Base-by-base conservation (phyloP, 2,797 vertebrate genomes). In the Spheniscus humboldti region DNA sequence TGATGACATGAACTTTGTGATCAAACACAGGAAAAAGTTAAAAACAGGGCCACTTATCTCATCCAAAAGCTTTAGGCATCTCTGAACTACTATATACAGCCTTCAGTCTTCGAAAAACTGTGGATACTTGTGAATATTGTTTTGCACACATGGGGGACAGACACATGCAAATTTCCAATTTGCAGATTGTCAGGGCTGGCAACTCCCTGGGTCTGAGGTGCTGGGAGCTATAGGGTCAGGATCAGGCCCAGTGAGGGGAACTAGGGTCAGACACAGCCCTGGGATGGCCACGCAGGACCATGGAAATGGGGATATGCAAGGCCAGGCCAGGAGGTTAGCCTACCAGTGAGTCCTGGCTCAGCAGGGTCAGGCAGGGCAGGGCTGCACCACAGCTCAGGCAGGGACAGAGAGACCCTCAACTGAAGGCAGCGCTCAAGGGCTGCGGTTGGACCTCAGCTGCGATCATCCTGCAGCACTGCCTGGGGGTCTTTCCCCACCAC, bases 281-380 rank as follows among this genome's bases (percentile, higher is more conserved):
- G 53, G 7, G 2, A 41, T 9, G 8, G 6, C 10, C 11, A 10
- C 0, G 1, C 8, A 72, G 12, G 7, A 7, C 27, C 37, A 10
- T 0, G 0, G 5, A 37, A 7, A 16, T 14, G 13, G 13, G 17
- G 7, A 2, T 71, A 8, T 39, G 8, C 20, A 37, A 56, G 27
- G 23, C 7, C 20, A 72, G 18, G 11, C 6, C 37, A 16, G 23
- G 48, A 35, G 11, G 5, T 31, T 56, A 37, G 28, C 13, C 12
- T 12, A 7, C 2, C 0, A 2, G 1, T 5, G 17, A 9, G 3
- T 10, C 19, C 30, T 74, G 37, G 28, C 20, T 84, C n/a, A 89
- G 18, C 5, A 62, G 11, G 14, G 10, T 7, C 55, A 35, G 31
- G 39, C 9, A 82, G 19, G 5, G 4, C 15, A 71, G 28, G 28